Evolutionary conservation across 2,113 vertebrate species (phyloP).

Genomic region (Machaerirhynchus nigripectus): DNA sequence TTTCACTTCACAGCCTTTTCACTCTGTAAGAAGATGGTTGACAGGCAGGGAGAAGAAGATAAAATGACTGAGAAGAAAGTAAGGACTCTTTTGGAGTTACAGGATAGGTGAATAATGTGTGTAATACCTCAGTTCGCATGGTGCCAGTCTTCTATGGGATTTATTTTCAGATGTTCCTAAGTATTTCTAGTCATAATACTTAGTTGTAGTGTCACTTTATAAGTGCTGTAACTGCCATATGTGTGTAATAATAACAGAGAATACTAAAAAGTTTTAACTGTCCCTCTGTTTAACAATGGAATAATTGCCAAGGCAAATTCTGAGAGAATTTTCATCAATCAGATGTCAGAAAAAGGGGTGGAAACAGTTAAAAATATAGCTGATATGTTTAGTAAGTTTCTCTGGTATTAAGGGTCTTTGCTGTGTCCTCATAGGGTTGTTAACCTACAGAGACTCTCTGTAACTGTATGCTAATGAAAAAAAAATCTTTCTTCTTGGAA

Average conservation of each 20-base stretch:
- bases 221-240: neutral
- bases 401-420: neutral
- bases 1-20: neutral
- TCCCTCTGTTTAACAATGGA: neutral
- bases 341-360: neutral
- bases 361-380: neutral
- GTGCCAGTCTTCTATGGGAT: neutral
- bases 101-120: neutral
- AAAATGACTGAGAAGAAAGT: neutral
- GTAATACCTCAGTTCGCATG: neutral
- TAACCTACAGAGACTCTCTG: neutral
- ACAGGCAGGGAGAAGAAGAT: neutral
- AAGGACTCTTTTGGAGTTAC: neutral
- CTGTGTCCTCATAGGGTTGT: neutral
- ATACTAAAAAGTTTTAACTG: neutral
- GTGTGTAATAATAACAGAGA: neutral
- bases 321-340: neutral
- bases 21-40: neutral
- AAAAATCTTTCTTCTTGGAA: neutral
- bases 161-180: neutral
- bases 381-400: neutral
- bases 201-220: neutral
- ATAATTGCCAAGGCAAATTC: neutral
- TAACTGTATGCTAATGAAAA: neutral
- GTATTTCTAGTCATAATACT: neutral